Percentiles rank a stretch among this genome's conserved stretches.
Conservation (phyloP, 1,140 invertebrate genomes). For the Pseudomyrmex gracilis region DNA sequence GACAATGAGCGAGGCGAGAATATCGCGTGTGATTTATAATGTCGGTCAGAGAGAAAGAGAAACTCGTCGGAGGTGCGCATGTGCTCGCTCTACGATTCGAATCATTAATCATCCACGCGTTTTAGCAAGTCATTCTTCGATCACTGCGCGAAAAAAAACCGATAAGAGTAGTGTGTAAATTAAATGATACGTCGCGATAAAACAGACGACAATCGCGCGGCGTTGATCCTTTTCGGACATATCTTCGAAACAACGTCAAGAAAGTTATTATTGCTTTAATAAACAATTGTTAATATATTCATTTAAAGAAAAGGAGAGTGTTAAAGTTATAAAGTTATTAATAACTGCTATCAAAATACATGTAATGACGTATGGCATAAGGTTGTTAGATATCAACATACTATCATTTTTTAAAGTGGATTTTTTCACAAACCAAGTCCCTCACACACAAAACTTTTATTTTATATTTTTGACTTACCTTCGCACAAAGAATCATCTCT, state of each 20-base stretch:
- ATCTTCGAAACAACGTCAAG: not conserved
- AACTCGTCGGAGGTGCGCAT: constrained; percentile 19
- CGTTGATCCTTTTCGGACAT: not conserved
- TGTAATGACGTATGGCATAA: too few species aligned
- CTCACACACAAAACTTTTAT: too few species aligned
- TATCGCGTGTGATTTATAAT: constrained; percentile 73
- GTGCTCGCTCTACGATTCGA: constrained; percentile 23
- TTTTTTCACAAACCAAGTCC: too few species aligned
- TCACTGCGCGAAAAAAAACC: constrained; percentile 43
- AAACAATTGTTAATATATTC: not conserved
- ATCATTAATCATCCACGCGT: constrained; percentile 72
- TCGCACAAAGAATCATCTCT: too few species aligned
- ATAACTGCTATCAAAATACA: too few species aligned
- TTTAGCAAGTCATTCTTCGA: constrained; percentile 64
- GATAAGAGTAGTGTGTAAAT: constrained; percentile 66
- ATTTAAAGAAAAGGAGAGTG: too few species aligned
- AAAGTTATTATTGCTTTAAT: not conserved
- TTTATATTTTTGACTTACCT: too few species aligned
- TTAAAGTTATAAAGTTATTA: too few species aligned
- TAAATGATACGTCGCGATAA: constrained; percentile 53
- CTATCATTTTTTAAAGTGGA: too few species aligned
- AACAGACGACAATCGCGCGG: not conserved
- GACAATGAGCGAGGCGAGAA: constrained; percentile 39
- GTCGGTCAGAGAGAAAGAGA: constrained; percentile 39
- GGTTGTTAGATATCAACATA: too few species aligned